These are phyloP conservation scores for Cairina moschata DNA, from an alignment of 2,113 vertebrate genomes.

Conservation along the genomic window DNA sequence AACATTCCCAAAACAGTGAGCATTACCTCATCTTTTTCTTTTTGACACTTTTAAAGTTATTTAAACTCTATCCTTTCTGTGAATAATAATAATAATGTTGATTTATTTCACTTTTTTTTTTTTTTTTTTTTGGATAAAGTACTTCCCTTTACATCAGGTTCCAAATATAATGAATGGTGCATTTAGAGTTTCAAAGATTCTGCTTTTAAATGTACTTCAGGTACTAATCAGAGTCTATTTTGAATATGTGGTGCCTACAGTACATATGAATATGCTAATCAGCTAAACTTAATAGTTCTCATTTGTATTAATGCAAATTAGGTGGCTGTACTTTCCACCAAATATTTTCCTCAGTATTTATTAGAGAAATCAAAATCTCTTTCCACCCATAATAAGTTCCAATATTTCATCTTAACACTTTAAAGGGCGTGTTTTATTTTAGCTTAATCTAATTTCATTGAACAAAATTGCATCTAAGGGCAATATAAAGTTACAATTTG, in stretches of 20 bases:
- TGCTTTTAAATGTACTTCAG: constrained; percentile 39
- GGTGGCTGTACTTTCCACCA: constrained; percentile 71
- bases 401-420: constrained; percentile 80
- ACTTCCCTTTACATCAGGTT: neutral
- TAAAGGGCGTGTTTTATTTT: constrained; percentile 78
- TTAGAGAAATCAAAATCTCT: constrained; percentile 76
- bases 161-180: neutral
- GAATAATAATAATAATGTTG: neutral
- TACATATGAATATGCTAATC: constrained; percentile 81
- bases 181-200: constrained; percentile 39
- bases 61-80: neutral
- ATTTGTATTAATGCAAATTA: constrained; percentile 83
- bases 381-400: constrained; percentile 64
- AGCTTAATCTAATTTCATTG: constrained; percentile 80
- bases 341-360: constrained; percentile 83
- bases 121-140: neutral
- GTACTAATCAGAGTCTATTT: constrained; percentile 75
- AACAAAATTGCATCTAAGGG: constrained; percentile 81
- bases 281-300: constrained; percentile 79
- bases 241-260: constrained; percentile 71
- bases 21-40: neutral
- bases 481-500: constrained; percentile 81
- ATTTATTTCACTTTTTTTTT: neutral
- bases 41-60: neutral
- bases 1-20: neutral